Percentiles rank a stretch among this genome's conserved stretches.
These are phyloP conservation scores for Rhombomys opimus DNA, from an alignment of 2,113 vertebrate genomes.

Conservation along the genomic window DNA sequence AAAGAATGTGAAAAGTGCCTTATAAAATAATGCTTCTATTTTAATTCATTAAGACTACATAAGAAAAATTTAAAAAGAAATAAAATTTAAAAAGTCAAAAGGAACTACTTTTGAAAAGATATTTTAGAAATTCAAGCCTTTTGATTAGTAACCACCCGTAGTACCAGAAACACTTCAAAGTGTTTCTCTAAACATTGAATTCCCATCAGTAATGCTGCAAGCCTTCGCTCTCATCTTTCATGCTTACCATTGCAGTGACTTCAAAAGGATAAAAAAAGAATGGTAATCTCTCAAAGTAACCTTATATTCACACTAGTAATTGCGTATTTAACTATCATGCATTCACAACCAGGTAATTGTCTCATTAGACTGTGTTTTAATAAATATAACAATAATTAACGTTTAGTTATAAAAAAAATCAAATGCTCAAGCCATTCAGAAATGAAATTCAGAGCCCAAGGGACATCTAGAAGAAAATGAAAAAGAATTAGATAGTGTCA, in stretches of 20 bases:
- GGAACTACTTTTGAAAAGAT: conserved; percentile 74
- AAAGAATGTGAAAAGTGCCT: background rate
- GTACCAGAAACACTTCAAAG: conserved; percentile 86
- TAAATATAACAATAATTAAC: conserved; percentile 82
- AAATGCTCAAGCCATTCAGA: conserved; percentile 79
- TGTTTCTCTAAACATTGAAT: conserved; percentile 85
- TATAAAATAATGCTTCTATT: background rate
- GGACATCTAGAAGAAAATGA: conserved; percentile 88
- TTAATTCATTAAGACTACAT: background rate
- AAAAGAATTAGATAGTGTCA: conserved; percentile 87
- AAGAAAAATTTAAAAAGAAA: background rate
- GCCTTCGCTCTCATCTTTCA: conserved; percentile 85
- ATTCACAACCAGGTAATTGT: conserved; percentile 79
- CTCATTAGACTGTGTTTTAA: conserved; percentile 84
- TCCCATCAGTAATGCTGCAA: conserved; percentile 84
- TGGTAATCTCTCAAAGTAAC: conserved; percentile 77
- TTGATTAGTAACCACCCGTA: conserved; percentile 83
- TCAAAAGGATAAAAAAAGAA: conserved; percentile 86
- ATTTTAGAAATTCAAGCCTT: conserved; percentile 69
- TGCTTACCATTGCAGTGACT: conserved; percentile 82
- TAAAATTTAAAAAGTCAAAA: conserved; percentile 83
- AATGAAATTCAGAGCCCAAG: conserved; percentile 83
- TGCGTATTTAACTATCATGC: conserved; percentile 72
- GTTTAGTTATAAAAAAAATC: conserved; percentile 76
- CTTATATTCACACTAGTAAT: conserved; percentile 72